phyloP scores from a whole-genome alignment of 2,797 vertebrate species.

The Lacerta agilis region DNA sequence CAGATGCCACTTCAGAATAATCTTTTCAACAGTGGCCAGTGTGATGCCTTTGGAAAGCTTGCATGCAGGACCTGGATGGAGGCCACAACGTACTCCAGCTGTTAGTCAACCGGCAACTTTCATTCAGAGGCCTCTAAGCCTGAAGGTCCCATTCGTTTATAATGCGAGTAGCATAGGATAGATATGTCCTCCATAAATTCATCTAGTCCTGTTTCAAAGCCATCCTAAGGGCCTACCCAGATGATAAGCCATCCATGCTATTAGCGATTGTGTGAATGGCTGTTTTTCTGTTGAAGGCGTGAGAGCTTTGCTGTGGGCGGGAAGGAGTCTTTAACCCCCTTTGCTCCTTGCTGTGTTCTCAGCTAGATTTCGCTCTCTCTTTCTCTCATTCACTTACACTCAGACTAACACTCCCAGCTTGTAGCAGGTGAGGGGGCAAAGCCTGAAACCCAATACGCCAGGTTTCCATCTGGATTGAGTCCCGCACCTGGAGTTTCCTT shows the following conservation, averaged over 20 bases:
- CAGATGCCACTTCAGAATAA: background rate
- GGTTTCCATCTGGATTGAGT: background rate
- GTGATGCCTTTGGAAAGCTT: background rate
- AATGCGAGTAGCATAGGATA: background rate
- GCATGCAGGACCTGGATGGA: too few relatives aligned
- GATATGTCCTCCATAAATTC: background rate
- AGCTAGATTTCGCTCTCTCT: too few relatives aligned
- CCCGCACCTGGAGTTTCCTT: background rate
- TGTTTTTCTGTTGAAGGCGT: too few relatives aligned
- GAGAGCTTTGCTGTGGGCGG: too few relatives aligned
- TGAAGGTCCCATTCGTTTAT: background rate
- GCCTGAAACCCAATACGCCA: background rate
- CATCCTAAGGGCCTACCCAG: background rate
- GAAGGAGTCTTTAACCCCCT: too few relatives aligned
- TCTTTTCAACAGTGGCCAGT: background rate
- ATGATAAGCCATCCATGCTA: background rate
- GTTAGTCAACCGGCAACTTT: too few relatives aligned
- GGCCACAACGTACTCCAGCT: too few relatives aligned
- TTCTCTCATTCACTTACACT: too few relatives aligned
- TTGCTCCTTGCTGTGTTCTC: too few relatives aligned
- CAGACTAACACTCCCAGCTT: too few relatives aligned
- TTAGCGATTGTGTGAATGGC: too few relatives aligned
- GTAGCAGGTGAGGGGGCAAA: too few relatives aligned
- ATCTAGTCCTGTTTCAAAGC: background rate
- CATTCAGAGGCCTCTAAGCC: background rate